Conservation (phyloP, 2,888 invertebrate species). For the Sinopyrophorus schimmeli region DNA sequence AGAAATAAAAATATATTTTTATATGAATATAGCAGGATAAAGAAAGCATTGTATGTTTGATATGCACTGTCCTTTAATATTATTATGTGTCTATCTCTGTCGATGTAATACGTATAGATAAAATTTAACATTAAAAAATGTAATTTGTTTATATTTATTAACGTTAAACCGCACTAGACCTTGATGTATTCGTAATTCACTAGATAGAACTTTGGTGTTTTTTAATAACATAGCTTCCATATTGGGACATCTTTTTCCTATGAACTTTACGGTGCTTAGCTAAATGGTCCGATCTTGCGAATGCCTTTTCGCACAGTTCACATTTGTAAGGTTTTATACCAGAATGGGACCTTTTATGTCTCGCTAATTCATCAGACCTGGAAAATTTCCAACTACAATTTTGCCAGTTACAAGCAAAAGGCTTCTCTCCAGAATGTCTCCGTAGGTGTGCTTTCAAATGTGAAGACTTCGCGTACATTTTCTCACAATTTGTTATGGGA, state of each 20-base stretch:
- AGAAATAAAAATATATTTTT: too few relatives aligned
- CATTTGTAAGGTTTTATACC: conserved; percentile 94
- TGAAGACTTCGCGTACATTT: conserved; percentile 87
- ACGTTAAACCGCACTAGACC: too few relatives aligned
- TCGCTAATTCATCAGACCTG: conserved; percentile 89
- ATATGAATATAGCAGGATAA: too few relatives aligned
- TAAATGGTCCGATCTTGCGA: conserved; percentile 91
- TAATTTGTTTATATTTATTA: too few relatives aligned
- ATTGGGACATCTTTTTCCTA: conserved; percentile 62
- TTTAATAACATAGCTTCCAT: conserved; percentile 39
- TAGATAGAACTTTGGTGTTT: conserved; percentile 26
- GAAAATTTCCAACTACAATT: conserved; percentile 93
- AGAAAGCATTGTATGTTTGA: too few relatives aligned
- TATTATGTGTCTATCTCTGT: too few relatives aligned
- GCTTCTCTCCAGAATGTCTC: conserved; percentile 73
- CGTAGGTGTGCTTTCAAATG: conserved; percentile 87
- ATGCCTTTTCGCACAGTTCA: conserved; percentile 83
- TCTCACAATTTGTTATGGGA: conserved; percentile 71
- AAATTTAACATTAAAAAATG: too few relatives aligned
- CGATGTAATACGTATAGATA: too few relatives aligned
- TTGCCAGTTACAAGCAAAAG: conserved; percentile 62
- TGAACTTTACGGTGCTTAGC: conserved; percentile 90
- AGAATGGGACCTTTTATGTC: conserved; percentile 93
- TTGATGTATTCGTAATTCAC: too few relatives aligned
- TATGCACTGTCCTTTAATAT: too few relatives aligned